Percentiles rank a stretch among this genome's conserved stretches.
Conservation (phyloP, 2,888 invertebrate genomes). For the Pollenia angustigena region DNA sequence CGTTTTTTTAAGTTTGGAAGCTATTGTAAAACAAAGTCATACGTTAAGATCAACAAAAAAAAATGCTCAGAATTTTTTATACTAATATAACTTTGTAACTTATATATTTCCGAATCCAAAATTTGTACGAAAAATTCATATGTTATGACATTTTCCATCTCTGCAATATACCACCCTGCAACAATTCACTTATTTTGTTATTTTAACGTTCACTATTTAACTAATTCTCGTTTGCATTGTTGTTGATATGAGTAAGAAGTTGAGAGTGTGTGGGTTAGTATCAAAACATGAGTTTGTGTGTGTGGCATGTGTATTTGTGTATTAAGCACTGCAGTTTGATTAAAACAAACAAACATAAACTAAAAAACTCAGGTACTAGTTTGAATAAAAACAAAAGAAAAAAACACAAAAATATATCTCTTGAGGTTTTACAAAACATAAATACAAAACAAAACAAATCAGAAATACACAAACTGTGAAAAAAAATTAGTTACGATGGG, state of each 20-base stretch:
- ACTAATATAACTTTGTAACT: no score
- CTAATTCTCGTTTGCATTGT: slow-evolving; percentile 14
- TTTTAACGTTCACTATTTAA: slow-evolving; percentile 36
- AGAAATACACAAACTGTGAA: background rate
- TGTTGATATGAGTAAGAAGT: slow-evolving; percentile 5
- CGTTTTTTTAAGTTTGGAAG: no score
- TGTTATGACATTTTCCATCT: background rate
- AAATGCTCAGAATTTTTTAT: no score
- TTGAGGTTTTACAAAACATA: slow-evolving; percentile 45
- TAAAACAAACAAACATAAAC: slow-evolving; percentile 47
- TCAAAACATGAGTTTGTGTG: background rate
- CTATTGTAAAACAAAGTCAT: no score
- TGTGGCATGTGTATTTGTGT: slow-evolving; percentile 4
- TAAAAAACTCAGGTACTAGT: slow-evolving; percentile 19
- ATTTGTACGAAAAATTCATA: background rate
- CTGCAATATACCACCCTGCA: background rate
- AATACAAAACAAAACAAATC: slow-evolving; percentile 21
- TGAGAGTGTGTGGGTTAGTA: background rate
- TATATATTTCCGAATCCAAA: no score
- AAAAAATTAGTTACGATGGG: background rate
- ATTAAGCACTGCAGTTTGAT: slow-evolving; percentile 34
- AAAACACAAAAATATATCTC: slow-evolving; percentile 52
- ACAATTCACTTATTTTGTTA: slow-evolving; percentile 32
- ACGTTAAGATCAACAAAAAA: no score
- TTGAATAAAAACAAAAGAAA: slow-evolving; percentile 44